Evolutionary conservation across 2,888 invertebrate genomes (phyloP), one percentile per base, ranked within the genome.

Genomic region (Caenorhabditis auriculariae): DNA sequence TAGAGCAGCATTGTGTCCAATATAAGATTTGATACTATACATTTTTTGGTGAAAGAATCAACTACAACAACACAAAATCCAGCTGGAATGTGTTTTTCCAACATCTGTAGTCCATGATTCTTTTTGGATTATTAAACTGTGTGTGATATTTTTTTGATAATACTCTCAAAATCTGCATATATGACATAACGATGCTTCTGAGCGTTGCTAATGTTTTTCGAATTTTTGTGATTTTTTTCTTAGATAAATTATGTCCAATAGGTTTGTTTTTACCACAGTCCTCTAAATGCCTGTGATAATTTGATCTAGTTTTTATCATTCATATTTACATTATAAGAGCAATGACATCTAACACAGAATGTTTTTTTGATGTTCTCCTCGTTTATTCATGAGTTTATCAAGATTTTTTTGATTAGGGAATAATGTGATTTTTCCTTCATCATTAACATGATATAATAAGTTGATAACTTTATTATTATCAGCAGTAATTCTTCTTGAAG

Each of bases 231-330:
- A 17, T 29, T 48, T 63, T 29, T 45, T 63, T 51, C 6, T 63
- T 37, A 17, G 56, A 50, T 49, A 51, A 46, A 27, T 17, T 43
- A 32, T 54, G 55, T 44, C 49, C 55, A 9, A 68, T 26, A 2
- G 68, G 66, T 51, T 63, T 60, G 39, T 63, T 63, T 29, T 28
- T 63, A 38, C 50, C 42, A 63, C 68, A 68, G 54, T 68, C 62
- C 29, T 59, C 55, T 19, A 63, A 4, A 42, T 68, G 68, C 26
- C 39, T 55, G 38, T 63, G 19, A 62, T 62, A 67, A 19, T 47
- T 67, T 48, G 3, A 12, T 46, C 39, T 42, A 43, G 42, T 29
- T 39, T n/a, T 66, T 48, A 55, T 60, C 56, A 32, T 42, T 49
- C 39, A 55, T 26, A 23, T n/a, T n/a, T n/a, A n/a, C n/a, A n/a